Evolutionary conservation across 2,888 invertebrate species (phyloP).

Genomic region (Trachelus tabidus): DNA sequence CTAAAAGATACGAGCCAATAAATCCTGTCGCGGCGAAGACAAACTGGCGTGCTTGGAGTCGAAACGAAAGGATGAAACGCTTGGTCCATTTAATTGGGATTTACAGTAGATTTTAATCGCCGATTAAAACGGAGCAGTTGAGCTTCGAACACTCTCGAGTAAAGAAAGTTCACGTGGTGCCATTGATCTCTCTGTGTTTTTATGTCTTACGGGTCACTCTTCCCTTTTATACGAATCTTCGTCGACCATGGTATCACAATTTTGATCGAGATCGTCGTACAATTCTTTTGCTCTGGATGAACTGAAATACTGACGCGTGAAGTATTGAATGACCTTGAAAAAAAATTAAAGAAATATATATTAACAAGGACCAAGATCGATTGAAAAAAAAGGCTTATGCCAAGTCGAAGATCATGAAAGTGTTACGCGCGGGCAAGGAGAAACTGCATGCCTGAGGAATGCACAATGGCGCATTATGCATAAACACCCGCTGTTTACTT

Average conservation of each 20-base stretch:
- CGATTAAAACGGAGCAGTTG: neutral
- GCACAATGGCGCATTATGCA: constrained; percentile 27
- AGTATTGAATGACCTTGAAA: neutral
- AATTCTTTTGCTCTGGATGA: neutral
- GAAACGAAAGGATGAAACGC: neutral
- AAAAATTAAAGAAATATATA: neutral
- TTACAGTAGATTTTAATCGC: neutral
- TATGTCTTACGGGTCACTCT: neutral
- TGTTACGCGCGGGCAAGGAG: neutral
- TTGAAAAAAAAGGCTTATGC: neutral
- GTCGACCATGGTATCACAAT: too few relatives aligned
- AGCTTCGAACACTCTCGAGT: neutral
- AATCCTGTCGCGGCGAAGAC: neutral
- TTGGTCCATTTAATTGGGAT: neutral
- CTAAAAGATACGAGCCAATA: neutral
- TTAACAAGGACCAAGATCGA: neutral
- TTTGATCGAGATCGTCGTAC: neutral
- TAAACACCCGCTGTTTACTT: constrained; percentile 29
- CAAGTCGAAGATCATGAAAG: neutral
- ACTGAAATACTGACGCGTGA: too few relatives aligned
- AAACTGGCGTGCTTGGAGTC: neutral
- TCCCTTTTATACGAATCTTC: too few relatives aligned
- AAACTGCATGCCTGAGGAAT: constrained; percentile 11
- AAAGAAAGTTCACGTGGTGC: neutral
- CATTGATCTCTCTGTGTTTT: neutral